Percentiles rank a stretch among this genome's conserved stretches.
These are phyloP conservation scores for Phrynocephalus vlangalii DNA, from an alignment of 2,797 vertebrate genomes.

Conservation along the genomic window DNA sequence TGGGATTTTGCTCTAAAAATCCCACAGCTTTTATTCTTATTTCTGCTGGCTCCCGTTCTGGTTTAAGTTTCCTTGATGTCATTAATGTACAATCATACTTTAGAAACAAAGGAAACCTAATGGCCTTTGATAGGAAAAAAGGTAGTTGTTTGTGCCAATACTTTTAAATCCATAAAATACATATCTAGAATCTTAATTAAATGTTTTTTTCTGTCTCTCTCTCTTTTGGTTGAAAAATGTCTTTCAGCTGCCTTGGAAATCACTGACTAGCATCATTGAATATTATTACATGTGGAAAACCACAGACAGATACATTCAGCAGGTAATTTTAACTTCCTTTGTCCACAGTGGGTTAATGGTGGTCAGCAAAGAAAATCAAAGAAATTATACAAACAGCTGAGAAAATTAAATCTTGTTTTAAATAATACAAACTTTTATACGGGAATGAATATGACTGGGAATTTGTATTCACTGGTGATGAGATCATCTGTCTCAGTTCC, in stretches of 20 bases:
- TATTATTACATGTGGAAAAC: slow-evolving; percentile 95
- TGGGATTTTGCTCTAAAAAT: not conserved
- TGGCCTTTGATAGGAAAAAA: not conserved
- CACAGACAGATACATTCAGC: slow-evolving; percentile 90
- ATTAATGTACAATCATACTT: not conserved
- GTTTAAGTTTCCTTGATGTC: not conserved
- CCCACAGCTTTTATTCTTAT: not conserved
- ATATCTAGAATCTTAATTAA: slow-evolving; percentile 18
- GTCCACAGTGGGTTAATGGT: not conserved
- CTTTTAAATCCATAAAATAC: slow-evolving; percentile 17
- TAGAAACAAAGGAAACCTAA: not conserved
- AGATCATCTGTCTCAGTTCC: not conserved
- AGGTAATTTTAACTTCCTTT: slow-evolving; percentile 76
- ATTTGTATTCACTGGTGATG: not conserved
- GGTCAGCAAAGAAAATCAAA: not conserved
- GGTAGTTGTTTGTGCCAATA: not conserved
- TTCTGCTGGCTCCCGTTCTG: too few species aligned
- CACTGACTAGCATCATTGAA: slow-evolving; percentile 89
- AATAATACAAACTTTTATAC: not conserved
- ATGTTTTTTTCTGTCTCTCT: not conserved
- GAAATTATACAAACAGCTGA: not conserved
- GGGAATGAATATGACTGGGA: not conserved
- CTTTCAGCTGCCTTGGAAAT: slow-evolving; percentile 88
- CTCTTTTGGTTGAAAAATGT: slow-evolving; percentile 24
- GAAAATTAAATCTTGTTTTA: not conserved